Base-by-base conservation (phyloP, 2,113 vertebrate species). In the Rhombomys opimus region DNA sequence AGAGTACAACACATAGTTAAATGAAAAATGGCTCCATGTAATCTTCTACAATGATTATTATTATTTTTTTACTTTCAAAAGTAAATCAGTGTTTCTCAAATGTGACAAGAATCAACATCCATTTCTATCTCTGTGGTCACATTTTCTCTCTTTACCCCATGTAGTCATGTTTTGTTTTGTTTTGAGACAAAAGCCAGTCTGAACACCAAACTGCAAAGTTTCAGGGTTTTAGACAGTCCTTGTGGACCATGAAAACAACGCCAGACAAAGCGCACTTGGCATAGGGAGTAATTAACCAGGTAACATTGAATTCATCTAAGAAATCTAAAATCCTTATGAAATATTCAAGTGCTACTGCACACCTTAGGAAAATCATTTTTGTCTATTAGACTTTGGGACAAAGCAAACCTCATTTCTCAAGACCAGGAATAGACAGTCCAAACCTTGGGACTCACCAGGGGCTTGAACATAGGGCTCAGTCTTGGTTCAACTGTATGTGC, bases 321-420 rank as follows among this genome's bases (percentile, higher is more conserved):
- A 91, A 87, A 90, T 91, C 75, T 91, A 46, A 96, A 95, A 27
- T 85, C 25, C 41, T 25, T 57, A 4, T 23, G 3, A 38, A 91
- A 92, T 32, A 92, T 30, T 22, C 72, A 80, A 38, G n/a, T 82
- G 67, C 80, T 73, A 73, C 22, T 84, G 9, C 7, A 77, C 4
- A 76, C 23, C 46, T 92, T 81, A 61, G 68, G 38, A 93, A 75
- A n/a, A 35, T 68, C 14, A 35, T 80, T 85, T 73, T 15, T 80
- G 27, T 68, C 68, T 57, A 13, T 65, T 75, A 92, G 8, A 23
- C 67, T 92, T 80, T 25, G 41, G 30, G 38, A 76, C n/a, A 89
- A 94, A 94, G 70, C 57, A 81, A 89, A 18, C 27, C 50, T 93
- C 67, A 54, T 10, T 93, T 84, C 61, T 94, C 63, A 87, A 95